Percentiles rank a stretch among this genome's conserved stretches.
Conservation (phyloP, 2,797 vertebrate genomes). For the Geotrypetes seraphini region DNA sequence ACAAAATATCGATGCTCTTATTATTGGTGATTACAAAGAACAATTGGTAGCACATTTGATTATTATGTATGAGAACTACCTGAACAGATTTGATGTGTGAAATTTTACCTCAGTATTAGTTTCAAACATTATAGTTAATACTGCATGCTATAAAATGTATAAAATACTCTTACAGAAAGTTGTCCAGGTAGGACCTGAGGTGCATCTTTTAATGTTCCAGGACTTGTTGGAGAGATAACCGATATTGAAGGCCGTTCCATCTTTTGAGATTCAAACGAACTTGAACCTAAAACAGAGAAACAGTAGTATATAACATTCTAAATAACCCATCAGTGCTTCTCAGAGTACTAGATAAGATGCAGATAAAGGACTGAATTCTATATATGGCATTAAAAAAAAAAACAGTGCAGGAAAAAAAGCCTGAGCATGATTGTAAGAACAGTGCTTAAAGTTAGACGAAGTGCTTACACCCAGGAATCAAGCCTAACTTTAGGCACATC, state of each 20-base stretch:
- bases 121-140: background rate
- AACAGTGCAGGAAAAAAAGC: too few species aligned
- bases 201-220: slow-evolving; percentile 81
- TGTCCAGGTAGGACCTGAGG: slow-evolving; percentile 88
- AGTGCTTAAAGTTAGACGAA: too few species aligned
- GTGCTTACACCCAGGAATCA: too few species aligned
- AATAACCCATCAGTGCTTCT: background rate
- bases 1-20: too few species aligned
- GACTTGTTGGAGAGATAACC: slow-evolving; percentile 94
- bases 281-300: slow-evolving; percentile 69
- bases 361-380: too few species aligned
- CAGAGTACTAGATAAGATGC: too few species aligned
- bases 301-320: background rate
- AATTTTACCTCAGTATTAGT: background rate
- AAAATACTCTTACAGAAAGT: slow-evolving; percentile 73
- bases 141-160: background rate
- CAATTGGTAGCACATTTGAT: background rate
- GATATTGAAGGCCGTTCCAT: slow-evolving; percentile 96
- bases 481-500: too few species aligned
- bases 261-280: slow-evolving; percentile 97
- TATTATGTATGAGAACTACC: background rate
- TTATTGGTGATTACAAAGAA: background rate
- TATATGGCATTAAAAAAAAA: too few species aligned
- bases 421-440: too few species aligned
- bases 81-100: background rate